phyloP scores from a whole-genome alignment of 2,797 vertebrate genomes.

The Sebastes iracundus region DNA sequence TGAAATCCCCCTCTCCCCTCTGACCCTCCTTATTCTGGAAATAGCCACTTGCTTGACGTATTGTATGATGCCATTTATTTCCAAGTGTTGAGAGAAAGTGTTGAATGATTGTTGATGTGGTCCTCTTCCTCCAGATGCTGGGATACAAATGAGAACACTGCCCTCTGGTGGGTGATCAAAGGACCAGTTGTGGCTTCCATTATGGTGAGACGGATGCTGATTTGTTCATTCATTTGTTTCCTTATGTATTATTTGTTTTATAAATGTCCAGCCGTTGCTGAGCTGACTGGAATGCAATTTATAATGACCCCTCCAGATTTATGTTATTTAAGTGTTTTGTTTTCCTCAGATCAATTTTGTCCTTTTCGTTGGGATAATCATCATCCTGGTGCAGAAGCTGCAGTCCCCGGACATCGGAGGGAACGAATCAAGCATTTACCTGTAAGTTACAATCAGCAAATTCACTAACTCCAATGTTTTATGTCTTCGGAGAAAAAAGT shows the following conservation, averaged over 20 bases:
- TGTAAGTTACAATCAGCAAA: slow-evolving; percentile 58
- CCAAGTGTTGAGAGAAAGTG: neutral
- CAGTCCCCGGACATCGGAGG: slow-evolving; percentile 98
- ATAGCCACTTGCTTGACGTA: neutral
- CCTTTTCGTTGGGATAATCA: slow-evolving; percentile 96
- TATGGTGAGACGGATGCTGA: slow-evolving; percentile 85
- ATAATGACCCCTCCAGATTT: neutral
- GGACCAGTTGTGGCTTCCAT: slow-evolving; percentile 96
- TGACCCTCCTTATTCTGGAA: neutral
- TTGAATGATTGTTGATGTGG: neutral
- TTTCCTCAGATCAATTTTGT: slow-evolving; percentile 92
- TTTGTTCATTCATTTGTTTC: neutral
- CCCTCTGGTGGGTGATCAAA: slow-evolving; percentile 99
- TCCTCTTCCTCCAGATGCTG: slow-evolving; percentile 87
- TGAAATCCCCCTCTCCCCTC: neutral
- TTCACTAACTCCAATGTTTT: neutral
- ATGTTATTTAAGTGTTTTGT: neutral
- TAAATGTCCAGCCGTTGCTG: neutral
- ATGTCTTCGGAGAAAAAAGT: neutral
- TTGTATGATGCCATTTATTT: neutral
- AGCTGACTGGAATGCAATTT: neutral
- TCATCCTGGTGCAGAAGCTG: slow-evolving; percentile 98
- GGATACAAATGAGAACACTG: slow-evolving; percentile 96
- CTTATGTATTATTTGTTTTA: neutral
- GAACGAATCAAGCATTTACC: slow-evolving; percentile 96